A percentile compares a stretch with the other conserved stretches of the same genome.
Conservation (phyloP, 2,797 vertebrate species). For the Lagorchestes hirsutus region DNA sequence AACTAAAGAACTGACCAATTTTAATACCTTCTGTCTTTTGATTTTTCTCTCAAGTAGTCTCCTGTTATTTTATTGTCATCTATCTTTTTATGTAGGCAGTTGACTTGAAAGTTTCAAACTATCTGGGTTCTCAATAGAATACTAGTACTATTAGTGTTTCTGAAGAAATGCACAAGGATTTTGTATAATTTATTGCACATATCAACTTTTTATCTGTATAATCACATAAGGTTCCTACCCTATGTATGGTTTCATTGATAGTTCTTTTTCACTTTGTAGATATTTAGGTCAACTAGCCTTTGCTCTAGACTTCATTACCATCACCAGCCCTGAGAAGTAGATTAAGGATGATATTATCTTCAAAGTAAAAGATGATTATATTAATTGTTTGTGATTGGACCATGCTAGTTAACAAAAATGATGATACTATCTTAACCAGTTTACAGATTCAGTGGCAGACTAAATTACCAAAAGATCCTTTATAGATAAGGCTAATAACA, state of each 20-base stretch:
- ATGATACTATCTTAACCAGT: background rate
- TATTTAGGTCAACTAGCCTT: background rate
- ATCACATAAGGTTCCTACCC: background rate
- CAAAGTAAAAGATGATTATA: background rate
- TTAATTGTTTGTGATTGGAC: background rate
- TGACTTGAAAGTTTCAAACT: background rate
- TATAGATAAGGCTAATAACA: background rate
- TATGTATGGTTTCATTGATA: background rate
- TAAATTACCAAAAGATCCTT: background rate
- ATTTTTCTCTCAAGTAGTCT: conserved; percentile 39
- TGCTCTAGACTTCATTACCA: background rate
- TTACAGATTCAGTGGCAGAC: background rate
- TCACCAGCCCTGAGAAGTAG: background rate
- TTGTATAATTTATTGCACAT: conserved; percentile 20
- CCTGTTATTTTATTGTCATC: conserved; percentile 3
- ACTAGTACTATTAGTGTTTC: background rate
- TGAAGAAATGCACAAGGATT: conserved; percentile 23
- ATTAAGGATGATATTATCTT: background rate
- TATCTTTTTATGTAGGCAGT: background rate
- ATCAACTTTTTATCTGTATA: background rate
- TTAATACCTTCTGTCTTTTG: background rate
- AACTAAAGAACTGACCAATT: conserved; percentile 3
- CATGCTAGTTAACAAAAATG: background rate
- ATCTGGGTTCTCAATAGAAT: no score
- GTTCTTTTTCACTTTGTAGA: background rate